Percentiles rank a stretch among this genome's conserved stretches.
Conservation (phyloP, 2,888 invertebrate species). For the Zonitis immaculata region DNA sequence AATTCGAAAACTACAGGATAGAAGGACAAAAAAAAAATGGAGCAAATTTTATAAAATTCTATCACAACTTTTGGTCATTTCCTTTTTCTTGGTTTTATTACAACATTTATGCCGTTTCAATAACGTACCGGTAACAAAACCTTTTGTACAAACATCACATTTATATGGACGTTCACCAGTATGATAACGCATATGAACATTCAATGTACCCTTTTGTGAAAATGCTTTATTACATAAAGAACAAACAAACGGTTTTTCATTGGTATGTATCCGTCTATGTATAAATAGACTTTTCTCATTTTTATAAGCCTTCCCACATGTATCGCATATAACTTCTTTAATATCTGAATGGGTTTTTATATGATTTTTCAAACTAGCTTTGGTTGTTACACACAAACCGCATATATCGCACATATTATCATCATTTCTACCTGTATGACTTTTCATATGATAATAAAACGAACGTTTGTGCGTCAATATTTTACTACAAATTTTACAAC, state of each 20-base stretch:
- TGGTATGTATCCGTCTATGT: slow-evolving; percentile 54
- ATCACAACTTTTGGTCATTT: too few relatives aligned
- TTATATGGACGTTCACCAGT: slow-evolving; percentile 53
- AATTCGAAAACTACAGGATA: too few relatives aligned
- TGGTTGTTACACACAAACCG: slow-evolving; percentile 25
- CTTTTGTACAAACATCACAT: slow-evolving; percentile 43
- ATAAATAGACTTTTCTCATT: slow-evolving; percentile 46
- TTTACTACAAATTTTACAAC: slow-evolving; percentile 46
- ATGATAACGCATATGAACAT: slow-evolving; percentile 47
- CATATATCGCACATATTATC: slow-evolving; percentile 32
- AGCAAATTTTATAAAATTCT: too few relatives aligned
- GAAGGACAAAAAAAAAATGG: too few relatives aligned
- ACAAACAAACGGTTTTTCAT: slow-evolving; percentile 53
- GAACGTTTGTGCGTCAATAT: slow-evolving; percentile 38
- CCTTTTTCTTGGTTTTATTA: not conserved
- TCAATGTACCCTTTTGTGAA: slow-evolving; percentile 52
- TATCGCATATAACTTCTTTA: slow-evolving; percentile 20
- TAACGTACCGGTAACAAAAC: slow-evolving; percentile 33
- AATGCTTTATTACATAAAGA: slow-evolving; percentile 52
- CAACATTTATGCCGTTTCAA: slow-evolving; percentile 33
- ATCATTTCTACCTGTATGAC: slow-evolving; percentile 20
- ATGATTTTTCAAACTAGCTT: slow-evolving; percentile 27
- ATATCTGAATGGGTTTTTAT: slow-evolving; percentile 5
- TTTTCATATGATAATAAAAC: slow-evolving; percentile 30
- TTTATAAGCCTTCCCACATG: slow-evolving; percentile 47